phyloP scores from a whole-genome alignment of 2,113 vertebrate genomes.

The Ictalurus furcatus region DNA sequence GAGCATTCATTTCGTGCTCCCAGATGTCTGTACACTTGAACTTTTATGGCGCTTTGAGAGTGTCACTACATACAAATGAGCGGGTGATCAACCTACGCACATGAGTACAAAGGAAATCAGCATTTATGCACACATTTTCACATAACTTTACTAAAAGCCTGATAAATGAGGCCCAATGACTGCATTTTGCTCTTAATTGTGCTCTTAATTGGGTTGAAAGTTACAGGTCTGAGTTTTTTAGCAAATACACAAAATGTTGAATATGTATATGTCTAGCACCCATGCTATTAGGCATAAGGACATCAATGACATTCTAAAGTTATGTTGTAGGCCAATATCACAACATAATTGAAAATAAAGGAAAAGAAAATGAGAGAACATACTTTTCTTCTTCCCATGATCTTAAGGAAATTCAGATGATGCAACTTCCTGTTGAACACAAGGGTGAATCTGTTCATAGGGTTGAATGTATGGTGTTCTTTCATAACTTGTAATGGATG shows the following conservation, averaged over 20 bases:
- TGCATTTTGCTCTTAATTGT: neutral
- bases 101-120: neutral
- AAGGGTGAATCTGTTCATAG: neutral
- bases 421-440: neutral
- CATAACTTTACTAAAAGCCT: neutral
- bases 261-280: neutral
- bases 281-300: neutral
- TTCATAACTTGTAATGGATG: neutral
- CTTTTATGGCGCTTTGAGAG: neutral
- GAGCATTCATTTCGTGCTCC: neutral
- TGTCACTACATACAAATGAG: neutral
- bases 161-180: neutral
- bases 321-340: neutral
- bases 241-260: neutral
- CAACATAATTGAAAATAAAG: neutral
- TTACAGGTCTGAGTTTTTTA: neutral
- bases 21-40: neutral
- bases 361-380: neutral
- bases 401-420: neutral
- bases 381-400: neutral
- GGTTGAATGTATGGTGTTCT: neutral
- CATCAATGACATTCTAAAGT: neutral
- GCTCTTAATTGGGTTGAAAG: neutral
- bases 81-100: neutral
- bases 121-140: neutral